These are phyloP conservation scores for Sander lucioperca DNA, from an alignment of 2,113 vertebrate genomes.

Conservation along the genomic window DNA sequence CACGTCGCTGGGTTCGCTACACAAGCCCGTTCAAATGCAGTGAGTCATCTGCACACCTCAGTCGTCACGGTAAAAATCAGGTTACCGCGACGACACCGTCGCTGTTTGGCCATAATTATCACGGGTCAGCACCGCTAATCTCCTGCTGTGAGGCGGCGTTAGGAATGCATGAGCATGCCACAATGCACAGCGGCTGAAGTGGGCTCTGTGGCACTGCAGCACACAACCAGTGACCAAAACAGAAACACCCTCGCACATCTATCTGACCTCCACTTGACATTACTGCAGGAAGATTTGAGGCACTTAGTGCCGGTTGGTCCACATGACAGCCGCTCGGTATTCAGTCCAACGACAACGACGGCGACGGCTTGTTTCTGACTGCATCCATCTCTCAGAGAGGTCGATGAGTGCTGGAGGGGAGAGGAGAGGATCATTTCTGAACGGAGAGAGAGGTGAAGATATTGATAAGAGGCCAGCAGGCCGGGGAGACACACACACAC, in stretches of 20 bases:
- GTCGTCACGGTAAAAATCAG: not conserved
- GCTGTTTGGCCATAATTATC: not conserved
- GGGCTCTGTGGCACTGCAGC: not conserved
- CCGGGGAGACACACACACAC: slow-evolving; percentile 28
- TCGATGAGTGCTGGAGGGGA: slow-evolving; percentile 70
- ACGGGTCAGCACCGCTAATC: not conserved
- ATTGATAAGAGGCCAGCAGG: slow-evolving; percentile 72
- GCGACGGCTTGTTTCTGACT: slow-evolving; percentile 30
- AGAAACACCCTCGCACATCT: slow-evolving; percentile 13
- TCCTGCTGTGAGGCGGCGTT: not conserved
- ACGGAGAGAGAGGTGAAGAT: slow-evolving; percentile 63
- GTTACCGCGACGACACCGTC: not conserved
- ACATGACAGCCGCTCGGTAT: slow-evolving; percentile 24
- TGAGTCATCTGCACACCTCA: not conserved
- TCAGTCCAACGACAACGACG: slow-evolving; percentile 4
- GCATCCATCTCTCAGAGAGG: slow-evolving; percentile 51
- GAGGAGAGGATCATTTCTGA: slow-evolving; percentile 60
- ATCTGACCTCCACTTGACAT: not conserved
- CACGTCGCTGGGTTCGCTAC: too few species aligned
- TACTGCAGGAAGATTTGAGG: not conserved
- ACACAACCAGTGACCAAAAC: not conserved
- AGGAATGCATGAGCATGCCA: not conserved
- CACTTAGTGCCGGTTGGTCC: slow-evolving; percentile 4
- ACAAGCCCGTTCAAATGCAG: not conserved
- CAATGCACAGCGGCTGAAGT: not conserved